Conservation (phyloP, 2,113 vertebrate species). For the Calidris pugnax region DNA sequence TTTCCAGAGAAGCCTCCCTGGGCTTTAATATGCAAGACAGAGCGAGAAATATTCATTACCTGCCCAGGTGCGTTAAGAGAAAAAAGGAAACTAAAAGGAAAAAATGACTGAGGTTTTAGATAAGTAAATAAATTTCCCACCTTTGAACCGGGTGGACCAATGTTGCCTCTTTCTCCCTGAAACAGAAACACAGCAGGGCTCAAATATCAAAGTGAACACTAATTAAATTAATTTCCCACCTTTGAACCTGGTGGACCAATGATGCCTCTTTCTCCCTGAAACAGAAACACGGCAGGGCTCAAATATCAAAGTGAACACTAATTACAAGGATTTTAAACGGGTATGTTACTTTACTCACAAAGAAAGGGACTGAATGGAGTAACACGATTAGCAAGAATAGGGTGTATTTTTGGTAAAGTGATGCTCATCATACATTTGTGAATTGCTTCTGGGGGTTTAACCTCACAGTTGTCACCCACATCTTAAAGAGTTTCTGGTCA, state of each 20-base stretch:
- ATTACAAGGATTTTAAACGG: neutral
- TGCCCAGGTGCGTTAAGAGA: neutral
- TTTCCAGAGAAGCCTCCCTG: neutral
- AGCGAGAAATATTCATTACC: neutral
- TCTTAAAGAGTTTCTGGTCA: neutral
- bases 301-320: neutral
- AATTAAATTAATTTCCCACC: slow-evolving; percentile 64
- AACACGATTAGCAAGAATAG: neutral
- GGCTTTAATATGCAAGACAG: neutral
- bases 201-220: too few relatives aligned
- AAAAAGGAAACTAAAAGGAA: neutral
- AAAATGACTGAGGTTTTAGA: neutral
- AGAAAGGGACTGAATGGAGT: neutral
- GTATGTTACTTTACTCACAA: neutral
- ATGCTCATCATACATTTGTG: neutral
- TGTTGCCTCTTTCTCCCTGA: slow-evolving; percentile 76
- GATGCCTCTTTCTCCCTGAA: slow-evolving; percentile 76
- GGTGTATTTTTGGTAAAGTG: neutral
- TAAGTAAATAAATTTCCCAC: slow-evolving; percentile 44
- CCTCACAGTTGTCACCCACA: neutral
- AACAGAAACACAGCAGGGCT: neutral
- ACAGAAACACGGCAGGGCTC: neutral
- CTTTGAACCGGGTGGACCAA: slow-evolving; percentile 73
- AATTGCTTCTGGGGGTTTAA: neutral
- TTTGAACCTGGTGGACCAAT: slow-evolving; percentile 43